phyloP scores from a whole-genome alignment of 2,888 invertebrate genomes.

The Plebejus argus region DNA sequence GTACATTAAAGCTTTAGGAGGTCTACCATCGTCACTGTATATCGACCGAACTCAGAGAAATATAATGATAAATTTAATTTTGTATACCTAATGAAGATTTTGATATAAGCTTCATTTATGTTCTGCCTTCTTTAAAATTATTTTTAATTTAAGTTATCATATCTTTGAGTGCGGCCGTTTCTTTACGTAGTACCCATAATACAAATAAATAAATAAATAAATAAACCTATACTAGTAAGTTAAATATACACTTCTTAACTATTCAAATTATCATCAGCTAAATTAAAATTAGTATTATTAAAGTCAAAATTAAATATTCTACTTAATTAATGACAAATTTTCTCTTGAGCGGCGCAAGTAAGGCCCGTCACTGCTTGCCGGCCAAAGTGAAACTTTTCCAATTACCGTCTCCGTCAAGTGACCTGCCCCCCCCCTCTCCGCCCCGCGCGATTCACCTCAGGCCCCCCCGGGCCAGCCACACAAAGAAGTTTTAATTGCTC shows the following conservation, averaged over 20 bases:
- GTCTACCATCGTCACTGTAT: not conserved
- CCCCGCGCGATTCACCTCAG: slow-evolving; percentile 39
- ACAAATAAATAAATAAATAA: too few species aligned
- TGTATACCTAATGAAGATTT: too few species aligned
- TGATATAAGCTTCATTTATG: too few species aligned
- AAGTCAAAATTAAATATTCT: slow-evolving; percentile 17
- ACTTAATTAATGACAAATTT: slow-evolving; percentile 31
- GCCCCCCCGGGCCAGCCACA: slow-evolving; percentile 54
- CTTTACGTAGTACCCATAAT: not conserved
- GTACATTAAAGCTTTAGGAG: not conserved
- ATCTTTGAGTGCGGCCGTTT: not conserved
- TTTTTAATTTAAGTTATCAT: too few species aligned
- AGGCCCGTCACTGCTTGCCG: slow-evolving; percentile 61
- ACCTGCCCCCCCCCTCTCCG: slow-evolving; percentile 48
- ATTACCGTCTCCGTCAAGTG: slow-evolving; percentile 74
- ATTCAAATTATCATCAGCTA: not conserved
- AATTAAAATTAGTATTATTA: not conserved
- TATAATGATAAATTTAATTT: too few species aligned
- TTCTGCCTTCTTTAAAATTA: too few species aligned
- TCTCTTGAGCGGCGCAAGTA: slow-evolving; percentile 59
- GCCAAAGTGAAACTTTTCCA: slow-evolving; percentile 63
- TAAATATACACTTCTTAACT: too few species aligned
- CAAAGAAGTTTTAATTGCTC: slow-evolving; percentile 80
- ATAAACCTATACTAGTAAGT: too few species aligned
- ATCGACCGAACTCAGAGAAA: not conserved